Conservation (phyloP, 35 echinoderm and acorn worm species). For the Stichopus chloronotus region DNA sequence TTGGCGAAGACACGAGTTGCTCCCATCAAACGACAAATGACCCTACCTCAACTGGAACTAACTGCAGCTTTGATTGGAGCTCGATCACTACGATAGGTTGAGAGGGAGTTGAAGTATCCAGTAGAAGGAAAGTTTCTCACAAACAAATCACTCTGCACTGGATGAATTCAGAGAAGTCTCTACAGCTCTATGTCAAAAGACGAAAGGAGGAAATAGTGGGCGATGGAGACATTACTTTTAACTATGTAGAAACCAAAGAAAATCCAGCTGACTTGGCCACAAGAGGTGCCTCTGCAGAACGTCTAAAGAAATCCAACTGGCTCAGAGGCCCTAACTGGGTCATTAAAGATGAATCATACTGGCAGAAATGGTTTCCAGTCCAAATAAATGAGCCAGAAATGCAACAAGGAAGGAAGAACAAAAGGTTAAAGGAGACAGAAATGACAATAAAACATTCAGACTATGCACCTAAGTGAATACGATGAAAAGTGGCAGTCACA, state of each 20-base stretch:
- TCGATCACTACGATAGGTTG: not conserved
- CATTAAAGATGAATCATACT: not conserved
- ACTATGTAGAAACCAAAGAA: not conserved
- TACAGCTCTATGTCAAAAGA: not conserved
- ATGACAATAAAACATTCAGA: not conserved
- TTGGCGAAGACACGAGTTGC: conserved; percentile 10
- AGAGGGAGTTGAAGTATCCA: too few species aligned
- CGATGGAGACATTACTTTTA: not conserved
- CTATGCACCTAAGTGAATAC: not conserved
- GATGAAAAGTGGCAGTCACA: not conserved
- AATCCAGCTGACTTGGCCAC: conserved; percentile 40
- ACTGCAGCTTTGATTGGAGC: conserved; percentile 25
- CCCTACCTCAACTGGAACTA: conserved; percentile 29
- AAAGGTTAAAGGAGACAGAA: not conserved
- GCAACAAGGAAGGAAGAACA: not conserved
- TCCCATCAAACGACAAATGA: conserved; percentile 29
- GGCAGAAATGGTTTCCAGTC: conserved; percentile 10
- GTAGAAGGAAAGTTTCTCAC: not conserved
- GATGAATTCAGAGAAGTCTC: not conserved
- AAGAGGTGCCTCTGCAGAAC: not conserved
- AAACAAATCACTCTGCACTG: conserved; percentile 17
- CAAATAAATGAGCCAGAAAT: not conserved
- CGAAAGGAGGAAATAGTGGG: not conserved
- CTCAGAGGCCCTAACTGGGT: not conserved
- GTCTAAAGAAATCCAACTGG: conserved; percentile 20